Evolutionary conservation across 1,140 invertebrate species (phyloP), one percentile per base, ranked within the genome.

Genomic region (Drosophila punjabiensis): DNA sequence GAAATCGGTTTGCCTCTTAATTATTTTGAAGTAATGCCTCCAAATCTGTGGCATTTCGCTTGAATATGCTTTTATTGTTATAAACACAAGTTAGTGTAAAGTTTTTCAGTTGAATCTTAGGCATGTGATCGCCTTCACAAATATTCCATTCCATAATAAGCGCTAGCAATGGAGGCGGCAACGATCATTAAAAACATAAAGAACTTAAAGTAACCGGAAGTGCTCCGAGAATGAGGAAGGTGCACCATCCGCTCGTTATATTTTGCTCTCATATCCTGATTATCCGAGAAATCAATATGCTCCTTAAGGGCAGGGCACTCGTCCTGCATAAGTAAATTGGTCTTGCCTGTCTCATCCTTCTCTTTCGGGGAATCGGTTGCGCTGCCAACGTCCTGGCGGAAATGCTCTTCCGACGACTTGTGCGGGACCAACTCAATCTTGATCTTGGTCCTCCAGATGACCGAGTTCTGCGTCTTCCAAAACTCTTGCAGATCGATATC

Each of bases 391-490:
- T 33, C 5, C 14, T 59, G 58, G 8, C 60, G 65, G 2, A 39
- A 2, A 1, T 13, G 4, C 1, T 45, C 43, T 5, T 62, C 48
- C 4, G 14, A 0, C 11, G 45, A 3, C 35, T 65, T 61, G 7
- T 11, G 8, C 0, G 50, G 28, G 6, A 75, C 3, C 14, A 87
- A 43, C 11, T 66, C 71, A n/a, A 79, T 77, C 9, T 33, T 70
- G 24, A 89, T 50, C 62, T 70, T 76, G 13, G 78, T 55, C 3
- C 76, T 60, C 74, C 81, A 84, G 3, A 70, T 65, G 3, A 13
- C 5, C 0, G 50, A 24, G 9, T 30, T 41, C 4, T 74, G n/a
- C 1, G 8, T 9, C 32, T 63, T 81, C 81, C 81, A 89, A 28
- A 79, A 79, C 4, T 64, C 45, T 1, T 53, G 56, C 30, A 87